These are phyloP conservation scores for Narcine bancroftii DNA, from an alignment of 2,113 vertebrate species.

Conservation along the genomic window DNA sequence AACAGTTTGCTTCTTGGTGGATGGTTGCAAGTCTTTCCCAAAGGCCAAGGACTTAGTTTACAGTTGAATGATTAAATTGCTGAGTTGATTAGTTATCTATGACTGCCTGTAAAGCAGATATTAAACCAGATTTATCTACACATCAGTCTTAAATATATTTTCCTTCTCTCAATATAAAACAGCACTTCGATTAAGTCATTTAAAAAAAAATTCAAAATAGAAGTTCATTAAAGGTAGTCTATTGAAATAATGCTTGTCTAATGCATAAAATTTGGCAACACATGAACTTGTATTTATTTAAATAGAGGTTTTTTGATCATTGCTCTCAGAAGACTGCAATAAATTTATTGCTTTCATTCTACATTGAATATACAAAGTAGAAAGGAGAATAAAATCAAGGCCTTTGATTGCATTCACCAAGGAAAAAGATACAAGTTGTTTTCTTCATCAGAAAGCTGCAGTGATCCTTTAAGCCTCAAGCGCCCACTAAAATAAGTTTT, in stretches of 20 bases:
- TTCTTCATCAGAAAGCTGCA: not conserved
- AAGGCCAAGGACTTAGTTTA: not conserved
- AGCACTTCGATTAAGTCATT: not conserved
- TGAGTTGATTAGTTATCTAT: not conserved
- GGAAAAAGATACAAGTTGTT: not conserved
- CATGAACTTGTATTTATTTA: not conserved
- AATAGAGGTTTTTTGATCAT: not conserved
- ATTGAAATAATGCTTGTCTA: not conserved
- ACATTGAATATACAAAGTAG: not conserved
- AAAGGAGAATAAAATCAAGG: not conserved
- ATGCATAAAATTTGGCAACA: not conserved
- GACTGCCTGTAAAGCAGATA: not conserved
- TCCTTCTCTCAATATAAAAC: not conserved
- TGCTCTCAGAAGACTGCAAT: not conserved
- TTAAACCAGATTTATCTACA: not conserved
- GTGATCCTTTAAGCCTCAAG: not conserved
- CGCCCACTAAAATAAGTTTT: not conserved
- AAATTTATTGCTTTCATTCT: not conserved
- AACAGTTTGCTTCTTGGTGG: not conserved
- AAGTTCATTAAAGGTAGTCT: not conserved
- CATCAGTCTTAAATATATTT: no score
- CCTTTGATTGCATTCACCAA: not conserved
- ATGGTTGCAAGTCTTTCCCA: not conserved
- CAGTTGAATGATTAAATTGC: conserved; percentile 14
- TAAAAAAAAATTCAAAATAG: not conserved